A percentile compares a stretch with the other conserved stretches of the same genome.
These are phyloP conservation scores for Alauda arvensis DNA, from an alignment of 2,797 vertebrate genomes.

Conservation along the genomic window DNA sequence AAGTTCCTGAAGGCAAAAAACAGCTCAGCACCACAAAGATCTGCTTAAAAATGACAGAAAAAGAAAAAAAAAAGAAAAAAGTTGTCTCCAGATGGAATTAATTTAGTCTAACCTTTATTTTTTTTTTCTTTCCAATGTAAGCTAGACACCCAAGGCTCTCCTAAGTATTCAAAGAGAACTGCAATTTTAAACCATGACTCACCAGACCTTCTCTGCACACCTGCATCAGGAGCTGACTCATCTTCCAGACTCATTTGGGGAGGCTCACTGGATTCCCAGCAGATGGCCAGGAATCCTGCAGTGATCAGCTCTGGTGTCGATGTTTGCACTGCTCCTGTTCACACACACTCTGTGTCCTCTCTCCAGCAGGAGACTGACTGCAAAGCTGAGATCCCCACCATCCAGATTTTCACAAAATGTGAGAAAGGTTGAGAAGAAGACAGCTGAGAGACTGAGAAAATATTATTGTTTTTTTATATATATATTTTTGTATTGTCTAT, in stretches of 20 bases:
- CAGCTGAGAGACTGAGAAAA: neutral
- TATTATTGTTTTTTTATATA: too few species aligned
- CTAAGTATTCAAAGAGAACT: neutral
- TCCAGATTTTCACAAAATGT: neutral
- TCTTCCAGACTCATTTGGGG: neutral
- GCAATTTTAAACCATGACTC: slow-evolving; percentile 35
- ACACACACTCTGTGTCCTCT: neutral
- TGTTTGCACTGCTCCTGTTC: neutral
- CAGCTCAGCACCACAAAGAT: neutral
- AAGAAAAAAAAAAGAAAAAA: accelerated
- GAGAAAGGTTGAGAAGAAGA: neutral
- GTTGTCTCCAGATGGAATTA: neutral
- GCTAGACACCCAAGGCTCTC: neutral
- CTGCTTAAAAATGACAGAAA: neutral
- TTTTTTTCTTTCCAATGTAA: neutral
- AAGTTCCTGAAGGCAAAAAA: neutral
- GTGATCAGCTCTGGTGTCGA: neutral
- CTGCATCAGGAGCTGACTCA: slow-evolving; percentile 41
- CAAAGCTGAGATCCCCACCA: neutral
- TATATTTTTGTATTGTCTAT: neutral
- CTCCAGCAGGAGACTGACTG: neutral
- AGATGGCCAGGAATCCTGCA: neutral
- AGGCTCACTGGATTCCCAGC: neutral
- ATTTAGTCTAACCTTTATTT: neutral
- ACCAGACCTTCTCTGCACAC: neutral